Percentiles rank a stretch among this genome's conserved stretches.
Conservation (phyloP, 1,140 invertebrate species). For the Maconellicoccus hirsutus region DNA sequence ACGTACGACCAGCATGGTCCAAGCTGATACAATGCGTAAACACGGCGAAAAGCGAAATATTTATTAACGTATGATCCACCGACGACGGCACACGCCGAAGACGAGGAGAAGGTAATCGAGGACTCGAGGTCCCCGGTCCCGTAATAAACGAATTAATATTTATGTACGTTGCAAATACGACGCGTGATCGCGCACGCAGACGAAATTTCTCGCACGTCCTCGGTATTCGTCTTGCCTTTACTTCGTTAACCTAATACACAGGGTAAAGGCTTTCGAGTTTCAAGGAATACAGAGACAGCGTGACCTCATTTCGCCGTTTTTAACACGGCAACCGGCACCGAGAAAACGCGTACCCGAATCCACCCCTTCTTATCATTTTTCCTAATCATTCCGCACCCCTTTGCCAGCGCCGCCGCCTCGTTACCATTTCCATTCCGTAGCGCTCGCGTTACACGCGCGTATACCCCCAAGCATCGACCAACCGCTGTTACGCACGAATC, state of each 20-base stretch:
- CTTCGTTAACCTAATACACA: not conserved
- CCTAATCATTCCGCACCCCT: not conserved
- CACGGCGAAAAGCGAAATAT: no score
- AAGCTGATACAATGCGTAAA: no score
- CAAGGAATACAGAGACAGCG: slow-evolving; percentile 10
- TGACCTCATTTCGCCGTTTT: slow-evolving; percentile 16
- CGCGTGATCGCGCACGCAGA: not conserved
- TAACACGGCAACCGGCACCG: not conserved
- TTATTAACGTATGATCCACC: no score
- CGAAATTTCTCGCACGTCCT: not conserved
- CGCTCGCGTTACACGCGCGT: not conserved
- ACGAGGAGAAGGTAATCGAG: no score
- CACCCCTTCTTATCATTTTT: slow-evolving; percentile 7
- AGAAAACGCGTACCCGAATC: slow-evolving; percentile 1
- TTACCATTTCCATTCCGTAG: not conserved
- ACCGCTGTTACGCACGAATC: slow-evolving; percentile 4
- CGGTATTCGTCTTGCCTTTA: not conserved
- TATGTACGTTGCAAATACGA: no score
- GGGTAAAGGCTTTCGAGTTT: not conserved
- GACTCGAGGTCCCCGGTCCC: no score
- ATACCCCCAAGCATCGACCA: not conserved
- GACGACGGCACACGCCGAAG: no score
- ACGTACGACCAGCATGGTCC: no score
- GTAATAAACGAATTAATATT: no score
- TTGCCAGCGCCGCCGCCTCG: not conserved